Base-by-base conservation (phyloP, 2,797 vertebrate species). In the Melanotaenia pygmaea region DNA sequence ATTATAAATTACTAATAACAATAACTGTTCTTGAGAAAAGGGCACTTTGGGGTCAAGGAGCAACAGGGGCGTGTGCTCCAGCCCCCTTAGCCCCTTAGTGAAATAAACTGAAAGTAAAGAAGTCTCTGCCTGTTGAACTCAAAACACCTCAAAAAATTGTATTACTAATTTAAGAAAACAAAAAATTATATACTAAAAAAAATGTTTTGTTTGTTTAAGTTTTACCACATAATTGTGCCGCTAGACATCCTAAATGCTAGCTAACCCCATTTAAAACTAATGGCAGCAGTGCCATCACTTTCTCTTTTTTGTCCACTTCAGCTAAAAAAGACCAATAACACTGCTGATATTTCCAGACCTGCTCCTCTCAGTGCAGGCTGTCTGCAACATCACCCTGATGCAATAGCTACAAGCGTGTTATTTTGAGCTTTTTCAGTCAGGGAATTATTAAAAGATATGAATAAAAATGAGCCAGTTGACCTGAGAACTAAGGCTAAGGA, bases 341-440 rank as follows among this genome's bases (percentile, higher is more conserved):
- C 18, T 60, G 35, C 14, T 18, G 43, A 26, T 54, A 14, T 32
- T 59, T 59, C 28, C 7, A 53, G 34, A 54, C 40, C 34, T 43
- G 57, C 59, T 22, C 20, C 30, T 51, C 28, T 20, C 40, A 30
- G n/a, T 28, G 16, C 32, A 11, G 34, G 30, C 28, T 37, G 32
- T 34, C 66, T 66, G 22, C n/a, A 3, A 38, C 45, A 16, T 64
- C 43, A 43, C 59, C 38, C n/a, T 47, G 38, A 14, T 37, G 61
- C 61, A 72, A 59, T 47, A 62, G 40, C 43, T 47, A 53, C 13
- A 66, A 60, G 45, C 20, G 43, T 59, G 56, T 66, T 34, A 67
- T 12, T 57, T 74, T 62, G 32, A 37, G 28, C 56, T 67, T 28
- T 14, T 26, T 14, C 47, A 51, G n/a, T 22, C n/a, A 22, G 10